These are phyloP conservation scores for Bellardia bayeri DNA, from an alignment of 2,888 invertebrate species.

Conservation along the genomic window DNA sequence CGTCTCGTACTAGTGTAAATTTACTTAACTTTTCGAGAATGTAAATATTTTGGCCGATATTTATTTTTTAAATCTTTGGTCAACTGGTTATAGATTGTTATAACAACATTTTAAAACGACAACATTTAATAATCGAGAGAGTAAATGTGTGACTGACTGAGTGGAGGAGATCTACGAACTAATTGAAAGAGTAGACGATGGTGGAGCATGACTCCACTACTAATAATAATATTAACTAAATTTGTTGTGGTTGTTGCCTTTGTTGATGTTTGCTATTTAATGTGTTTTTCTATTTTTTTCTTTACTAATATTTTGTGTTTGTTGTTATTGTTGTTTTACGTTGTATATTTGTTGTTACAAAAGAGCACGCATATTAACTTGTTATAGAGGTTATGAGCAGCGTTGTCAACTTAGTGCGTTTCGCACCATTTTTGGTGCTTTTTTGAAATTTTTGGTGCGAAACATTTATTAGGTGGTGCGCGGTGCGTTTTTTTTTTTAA, in stretches of 20 bases:
- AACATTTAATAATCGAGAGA: conserved; percentile 36
- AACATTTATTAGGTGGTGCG: too few relatives aligned
- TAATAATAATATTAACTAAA: conserved; percentile 49
- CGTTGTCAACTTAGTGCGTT: too few relatives aligned
- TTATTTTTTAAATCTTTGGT: background rate
- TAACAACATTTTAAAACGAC: conserved; percentile 19
- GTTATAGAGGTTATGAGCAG: conserved; percentile 70
- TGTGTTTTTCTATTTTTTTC: conserved; percentile 7
- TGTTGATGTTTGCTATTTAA: conserved; percentile 40
- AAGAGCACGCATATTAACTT: conserved; percentile 72
- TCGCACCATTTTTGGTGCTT: too few relatives aligned
- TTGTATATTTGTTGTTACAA: conserved; percentile 53
- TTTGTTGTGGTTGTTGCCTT: conserved; percentile 35
- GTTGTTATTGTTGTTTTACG: conserved; percentile 52
- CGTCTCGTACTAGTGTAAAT: too few relatives aligned
- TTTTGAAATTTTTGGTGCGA: too few relatives aligned
- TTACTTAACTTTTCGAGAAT: too few relatives aligned
- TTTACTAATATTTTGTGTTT: conserved; percentile 12
- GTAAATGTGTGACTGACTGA: conserved; percentile 21
- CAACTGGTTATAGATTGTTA: conserved; percentile 15
- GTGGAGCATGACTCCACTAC: conserved; percentile 51
- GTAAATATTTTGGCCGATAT: too few relatives aligned
- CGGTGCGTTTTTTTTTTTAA: too few relatives aligned
- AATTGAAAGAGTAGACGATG: conserved; percentile 55
- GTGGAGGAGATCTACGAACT: conserved; percentile 43